phyloP scores from a whole-genome alignment of 2,888 invertebrate genomes.

The Orthosia incerta region DNA sequence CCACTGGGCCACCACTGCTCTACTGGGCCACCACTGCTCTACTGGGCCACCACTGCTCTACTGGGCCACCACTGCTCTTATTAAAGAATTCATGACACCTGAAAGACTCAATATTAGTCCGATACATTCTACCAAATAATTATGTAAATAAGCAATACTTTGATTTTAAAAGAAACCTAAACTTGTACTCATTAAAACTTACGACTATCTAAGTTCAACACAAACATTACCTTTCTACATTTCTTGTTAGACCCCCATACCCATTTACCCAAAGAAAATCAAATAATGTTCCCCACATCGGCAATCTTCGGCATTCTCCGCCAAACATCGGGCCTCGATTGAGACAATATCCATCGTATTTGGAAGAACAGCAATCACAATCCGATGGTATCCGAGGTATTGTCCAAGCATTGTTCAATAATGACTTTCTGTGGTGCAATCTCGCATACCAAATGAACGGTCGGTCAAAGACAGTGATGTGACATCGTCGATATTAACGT shows the following conservation, averaged over 20 bases:
- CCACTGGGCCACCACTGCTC: too few relatives aligned
- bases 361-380: conserved; percentile 56
- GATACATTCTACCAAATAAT: background rate
- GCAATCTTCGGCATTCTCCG: conserved; percentile 23
- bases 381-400: conserved; percentile 54
- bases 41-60: too few relatives aligned
- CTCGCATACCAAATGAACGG: conserved; percentile 62
- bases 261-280: conserved; percentile 34
- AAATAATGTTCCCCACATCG: conserved; percentile 27
- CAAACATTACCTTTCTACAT: conserved; percentile 10
- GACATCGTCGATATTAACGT: conserved; percentile 34
- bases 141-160: background rate
- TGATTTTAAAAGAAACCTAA: background rate
- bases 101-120: background rate
- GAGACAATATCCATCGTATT: conserved; percentile 45
- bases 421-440: conserved; percentile 62
- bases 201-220: conserved; percentile 3
- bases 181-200: background rate
- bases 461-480: conserved; percentile 46
- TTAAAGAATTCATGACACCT: too few relatives aligned
- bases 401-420: conserved; percentile 59
- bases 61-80: too few relatives aligned
- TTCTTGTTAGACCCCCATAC: background rate
- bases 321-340: conserved; percentile 38
- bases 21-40: too few relatives aligned